A percentile compares a stretch with the other conserved stretches of the same genome.
phyloP scores from a whole-genome alignment of 2,797 vertebrate species.

The Squalus acanthias region DNA sequence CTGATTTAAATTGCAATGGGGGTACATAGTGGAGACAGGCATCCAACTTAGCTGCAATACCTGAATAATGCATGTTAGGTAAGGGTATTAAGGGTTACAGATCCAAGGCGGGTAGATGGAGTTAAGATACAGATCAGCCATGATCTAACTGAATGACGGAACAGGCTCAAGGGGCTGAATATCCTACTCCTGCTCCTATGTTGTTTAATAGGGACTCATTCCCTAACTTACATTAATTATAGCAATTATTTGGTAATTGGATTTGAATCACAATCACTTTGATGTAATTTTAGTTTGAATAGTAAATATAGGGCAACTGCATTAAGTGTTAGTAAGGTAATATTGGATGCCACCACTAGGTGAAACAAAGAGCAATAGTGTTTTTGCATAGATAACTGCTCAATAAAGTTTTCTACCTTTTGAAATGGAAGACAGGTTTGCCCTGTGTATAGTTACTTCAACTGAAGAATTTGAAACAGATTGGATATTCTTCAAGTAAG shows the following conservation, averaged over 20 bases:
- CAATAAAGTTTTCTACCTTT: not conserved
- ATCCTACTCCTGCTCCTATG: not conserved
- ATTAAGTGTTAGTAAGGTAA: not conserved
- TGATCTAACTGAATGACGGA: not conserved
- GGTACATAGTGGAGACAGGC: not conserved
- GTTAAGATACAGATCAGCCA: no score
- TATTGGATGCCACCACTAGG: not conserved
- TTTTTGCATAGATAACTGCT: not conserved
- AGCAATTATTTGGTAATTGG: not conserved
- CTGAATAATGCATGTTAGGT: not conserved
- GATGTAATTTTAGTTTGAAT: not conserved
- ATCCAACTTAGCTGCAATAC: not conserved
- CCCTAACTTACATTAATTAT: not conserved
- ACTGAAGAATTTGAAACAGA: not conserved
- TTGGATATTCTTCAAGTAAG: not conserved
- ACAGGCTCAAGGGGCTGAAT: not conserved
- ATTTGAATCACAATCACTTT: not conserved
- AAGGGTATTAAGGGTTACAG: not conserved
- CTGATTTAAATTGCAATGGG: not conserved
- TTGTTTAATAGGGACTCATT: not conserved
- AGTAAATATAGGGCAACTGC: not conserved
- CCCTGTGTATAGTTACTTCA: not conserved
- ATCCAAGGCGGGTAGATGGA: no score
- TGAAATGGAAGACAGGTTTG: not conserved
- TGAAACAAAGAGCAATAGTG: not conserved